phyloP scores from a whole-genome alignment of 2,113 vertebrate species.

The Oreochromis aureus region DNA sequence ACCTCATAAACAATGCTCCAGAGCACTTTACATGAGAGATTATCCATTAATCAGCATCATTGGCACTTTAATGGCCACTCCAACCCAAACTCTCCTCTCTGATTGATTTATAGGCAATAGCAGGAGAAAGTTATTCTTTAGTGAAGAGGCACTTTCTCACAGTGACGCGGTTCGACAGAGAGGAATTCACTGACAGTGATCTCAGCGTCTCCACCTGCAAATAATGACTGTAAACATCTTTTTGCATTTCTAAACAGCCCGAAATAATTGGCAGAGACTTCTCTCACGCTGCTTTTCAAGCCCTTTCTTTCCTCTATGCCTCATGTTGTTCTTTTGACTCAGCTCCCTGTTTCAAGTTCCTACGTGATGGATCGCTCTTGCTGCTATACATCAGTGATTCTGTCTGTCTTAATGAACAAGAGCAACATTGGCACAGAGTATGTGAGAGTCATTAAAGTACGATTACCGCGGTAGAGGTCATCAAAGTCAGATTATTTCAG shows the following conservation, averaged over 20 bases:
- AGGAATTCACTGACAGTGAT: slow-evolving; percentile 23
- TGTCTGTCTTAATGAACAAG: neutral
- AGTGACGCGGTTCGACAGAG: neutral
- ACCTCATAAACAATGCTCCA: slow-evolving; percentile 20
- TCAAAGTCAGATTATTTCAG: slow-evolving; percentile 28
- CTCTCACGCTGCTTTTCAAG: neutral
- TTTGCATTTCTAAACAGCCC: slow-evolving; percentile 37
- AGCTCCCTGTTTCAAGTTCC: neutral
- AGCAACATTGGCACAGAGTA: neutral
- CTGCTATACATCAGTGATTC: neutral
- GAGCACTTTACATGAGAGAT: slow-evolving; percentile 9
- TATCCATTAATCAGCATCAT: slow-evolving; percentile 19
- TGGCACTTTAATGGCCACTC: slow-evolving; percentile 12
- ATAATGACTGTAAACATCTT: slow-evolving; percentile 50
- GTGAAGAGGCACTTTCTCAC: slow-evolving; percentile 25
- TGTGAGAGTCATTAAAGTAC: slow-evolving; percentile 12
- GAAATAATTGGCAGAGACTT: neutral
- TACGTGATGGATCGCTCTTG: neutral
- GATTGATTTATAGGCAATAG: slow-evolving; percentile 39
- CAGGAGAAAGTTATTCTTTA: slow-evolving; percentile 23
- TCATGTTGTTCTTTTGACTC: neutral
- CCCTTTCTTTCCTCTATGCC: neutral
- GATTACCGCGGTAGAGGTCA: neutral
- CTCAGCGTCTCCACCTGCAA: slow-evolving; percentile 46
- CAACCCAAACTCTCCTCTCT: neutral